phyloP scores from a whole-genome alignment of 2,888 invertebrate genomes.

The Drosophila lacicola region DNA sequence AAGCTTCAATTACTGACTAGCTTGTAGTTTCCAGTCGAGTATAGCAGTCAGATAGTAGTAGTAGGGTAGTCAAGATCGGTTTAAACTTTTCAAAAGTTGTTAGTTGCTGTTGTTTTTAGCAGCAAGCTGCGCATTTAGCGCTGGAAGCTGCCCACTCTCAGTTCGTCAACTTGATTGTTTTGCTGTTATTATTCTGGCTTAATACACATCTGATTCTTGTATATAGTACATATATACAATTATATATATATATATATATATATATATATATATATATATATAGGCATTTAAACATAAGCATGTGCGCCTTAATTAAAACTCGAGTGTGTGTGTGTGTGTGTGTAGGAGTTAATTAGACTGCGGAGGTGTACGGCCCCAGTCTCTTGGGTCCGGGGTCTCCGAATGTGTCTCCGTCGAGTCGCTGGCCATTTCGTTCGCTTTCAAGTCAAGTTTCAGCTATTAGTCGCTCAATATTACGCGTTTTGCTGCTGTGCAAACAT shows the following conservation, averaged over 20 bases:
- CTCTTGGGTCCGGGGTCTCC: constrained; percentile 20
- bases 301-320: constrained; percentile 69
- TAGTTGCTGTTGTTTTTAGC: constrained; percentile 10
- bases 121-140: constrained; percentile 3
- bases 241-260: constrained; percentile 8
- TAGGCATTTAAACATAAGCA: constrained; percentile 36
- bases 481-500: constrained; percentile 63
- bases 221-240: constrained; percentile 12
- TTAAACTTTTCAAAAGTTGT: background rate
- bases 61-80: background rate
- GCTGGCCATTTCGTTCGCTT: constrained; percentile 68
- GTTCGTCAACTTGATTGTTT: constrained; percentile 54
- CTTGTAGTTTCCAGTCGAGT: too few species aligned
- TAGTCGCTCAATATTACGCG: constrained; percentile 77
- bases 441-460: constrained; percentile 78
- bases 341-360: constrained; percentile 78
- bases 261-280: constrained; percentile 4
- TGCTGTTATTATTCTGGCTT: constrained; percentile 44
- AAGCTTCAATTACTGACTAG: too few species aligned
- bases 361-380: constrained; percentile 64
- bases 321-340: constrained; percentile 16
- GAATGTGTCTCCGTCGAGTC: constrained; percentile 19
- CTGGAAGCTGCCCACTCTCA: constrained; percentile 52
- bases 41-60: too few species aligned
- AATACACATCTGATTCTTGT: constrained; percentile 59